Percentiles rank a stretch among this genome's conserved stretches.
Conservation (phyloP, 2,888 invertebrate genomes). For the Choristoneura rosaceana region DNA sequence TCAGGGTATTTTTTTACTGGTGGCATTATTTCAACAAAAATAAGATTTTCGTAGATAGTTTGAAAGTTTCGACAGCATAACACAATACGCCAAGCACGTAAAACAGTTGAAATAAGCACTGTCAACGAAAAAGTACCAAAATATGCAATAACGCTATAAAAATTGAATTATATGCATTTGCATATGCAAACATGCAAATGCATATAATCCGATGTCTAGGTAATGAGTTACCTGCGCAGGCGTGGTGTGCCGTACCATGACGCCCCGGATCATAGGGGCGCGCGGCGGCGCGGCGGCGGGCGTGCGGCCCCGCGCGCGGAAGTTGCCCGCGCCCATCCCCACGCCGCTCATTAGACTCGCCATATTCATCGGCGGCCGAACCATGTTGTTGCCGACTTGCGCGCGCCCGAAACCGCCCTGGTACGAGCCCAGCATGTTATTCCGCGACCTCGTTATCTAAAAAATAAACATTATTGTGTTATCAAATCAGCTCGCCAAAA, state of each 20-base stretch:
- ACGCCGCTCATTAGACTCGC: conserved; percentile 47
- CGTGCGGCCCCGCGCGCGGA: conserved; percentile 66
- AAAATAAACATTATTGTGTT: conserved; percentile 35
- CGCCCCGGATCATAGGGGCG: conserved; percentile 68
- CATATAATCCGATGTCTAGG: too few relatives aligned
- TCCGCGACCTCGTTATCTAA: conserved; percentile 67
- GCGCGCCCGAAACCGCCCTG: conserved; percentile 71
- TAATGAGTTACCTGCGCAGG: conserved; percentile 71
- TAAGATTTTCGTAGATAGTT: too few relatives aligned
- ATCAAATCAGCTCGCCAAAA: not conserved
- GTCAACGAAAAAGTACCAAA: too few relatives aligned
- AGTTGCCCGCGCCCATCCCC: conserved; percentile 49
- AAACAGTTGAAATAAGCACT: too few relatives aligned
- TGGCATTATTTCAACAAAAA: too few relatives aligned
- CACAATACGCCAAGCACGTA: too few relatives aligned
- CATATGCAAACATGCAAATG: too few relatives aligned
- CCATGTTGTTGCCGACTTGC: conserved; percentile 65
- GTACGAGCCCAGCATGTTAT: conserved; percentile 67
- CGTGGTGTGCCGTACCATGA: conserved; percentile 86
- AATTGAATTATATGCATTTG: too few relatives aligned
- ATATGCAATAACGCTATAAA: too few relatives aligned
- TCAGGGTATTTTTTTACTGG: too few relatives aligned
- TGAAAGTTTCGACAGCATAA: too few relatives aligned
- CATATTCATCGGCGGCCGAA: conserved; percentile 55
- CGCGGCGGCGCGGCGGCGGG: conserved; percentile 57